Percentiles rank a stretch among this genome's conserved stretches.
These are phyloP conservation scores for Trachythela sp. DNA, from an alignment of 64 coral and sea anemone species.

Conservation along the genomic window DNA sequence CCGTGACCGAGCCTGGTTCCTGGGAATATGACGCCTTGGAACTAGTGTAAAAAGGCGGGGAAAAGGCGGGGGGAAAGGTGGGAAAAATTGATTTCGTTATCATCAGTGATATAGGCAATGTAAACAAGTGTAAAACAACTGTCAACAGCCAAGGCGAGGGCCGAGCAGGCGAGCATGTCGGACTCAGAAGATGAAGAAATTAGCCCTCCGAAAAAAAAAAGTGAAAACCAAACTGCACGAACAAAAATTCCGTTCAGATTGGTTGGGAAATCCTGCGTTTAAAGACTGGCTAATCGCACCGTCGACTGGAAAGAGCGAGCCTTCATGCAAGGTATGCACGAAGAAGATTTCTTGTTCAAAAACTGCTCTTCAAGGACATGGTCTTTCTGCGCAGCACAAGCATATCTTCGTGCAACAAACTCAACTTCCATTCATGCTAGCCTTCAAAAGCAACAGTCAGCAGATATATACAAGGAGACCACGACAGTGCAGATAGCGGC, in stretches of 20 bases:
- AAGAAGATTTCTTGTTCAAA: background rate
- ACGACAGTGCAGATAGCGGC: background rate
- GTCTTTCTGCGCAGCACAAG: constrained; percentile 3
- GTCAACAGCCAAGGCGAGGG: background rate
- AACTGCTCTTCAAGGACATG: background rate
- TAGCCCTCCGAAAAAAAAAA: background rate
- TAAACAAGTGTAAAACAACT: no score
- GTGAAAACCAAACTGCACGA: background rate
- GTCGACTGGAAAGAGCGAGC: background rate
- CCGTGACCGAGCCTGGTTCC: no score
- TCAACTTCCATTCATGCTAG: background rate
- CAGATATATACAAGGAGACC: background rate
- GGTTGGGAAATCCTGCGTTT: background rate
- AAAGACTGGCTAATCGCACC: constrained; percentile 6
- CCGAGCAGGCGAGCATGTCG: background rate
- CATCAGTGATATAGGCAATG: background rate
- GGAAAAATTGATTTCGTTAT: no score
- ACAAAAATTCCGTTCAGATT: background rate
- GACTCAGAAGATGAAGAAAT: constrained; percentile 6
- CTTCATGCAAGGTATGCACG: background rate
- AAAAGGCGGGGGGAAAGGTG: no score
- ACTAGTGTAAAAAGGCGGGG: no score
- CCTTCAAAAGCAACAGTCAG: background rate
- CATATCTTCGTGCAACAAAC: background rate
- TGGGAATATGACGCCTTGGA: no score